Percentiles rank a stretch among this genome's conserved stretches.
These are phyloP conservation scores for Pomacea canaliculata DNA, from an alignment of 2,888 invertebrate genomes.

Conservation along the genomic window DNA sequence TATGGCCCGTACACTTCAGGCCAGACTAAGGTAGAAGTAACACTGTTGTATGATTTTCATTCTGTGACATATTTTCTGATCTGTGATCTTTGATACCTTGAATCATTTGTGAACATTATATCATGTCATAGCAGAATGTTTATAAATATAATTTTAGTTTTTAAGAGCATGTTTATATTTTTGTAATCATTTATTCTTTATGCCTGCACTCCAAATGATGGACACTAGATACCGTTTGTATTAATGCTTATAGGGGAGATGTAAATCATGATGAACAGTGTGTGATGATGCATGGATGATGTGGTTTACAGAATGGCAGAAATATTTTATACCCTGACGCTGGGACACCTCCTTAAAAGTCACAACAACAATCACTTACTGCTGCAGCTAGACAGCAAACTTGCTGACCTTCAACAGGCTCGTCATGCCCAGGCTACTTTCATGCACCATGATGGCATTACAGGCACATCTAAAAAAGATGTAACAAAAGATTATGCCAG, in stretches of 20 bases:
- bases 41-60: too few species aligned
- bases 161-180: too few species aligned
- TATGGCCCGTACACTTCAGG: conserved; percentile 58
- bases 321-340: conserved; percentile 70
- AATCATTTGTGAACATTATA: too few species aligned
- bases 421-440: conserved; percentile 85
- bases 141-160: background rate
- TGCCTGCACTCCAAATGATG: too few species aligned
- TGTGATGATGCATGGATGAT: too few species aligned
- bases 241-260: too few species aligned
- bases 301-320: conserved; percentile 69
- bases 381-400: background rate
- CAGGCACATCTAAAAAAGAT: conserved; percentile 91
- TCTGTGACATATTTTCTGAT: too few species aligned
- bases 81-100: too few species aligned
- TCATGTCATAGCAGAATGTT: too few species aligned
- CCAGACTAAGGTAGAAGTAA: conserved; percentile 47
- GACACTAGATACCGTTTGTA: too few species aligned
- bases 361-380: background rate
- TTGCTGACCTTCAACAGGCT: conserved; percentile 64
- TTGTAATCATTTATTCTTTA: too few species aligned
- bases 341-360: conserved; percentile 36
- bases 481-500: conserved; percentile 89
- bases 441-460: conserved; percentile 98
- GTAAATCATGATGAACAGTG: too few species aligned